Evolutionary conservation across 2,888 invertebrate species (phyloP).

Genomic region (Himalopsyche japonica): DNA sequence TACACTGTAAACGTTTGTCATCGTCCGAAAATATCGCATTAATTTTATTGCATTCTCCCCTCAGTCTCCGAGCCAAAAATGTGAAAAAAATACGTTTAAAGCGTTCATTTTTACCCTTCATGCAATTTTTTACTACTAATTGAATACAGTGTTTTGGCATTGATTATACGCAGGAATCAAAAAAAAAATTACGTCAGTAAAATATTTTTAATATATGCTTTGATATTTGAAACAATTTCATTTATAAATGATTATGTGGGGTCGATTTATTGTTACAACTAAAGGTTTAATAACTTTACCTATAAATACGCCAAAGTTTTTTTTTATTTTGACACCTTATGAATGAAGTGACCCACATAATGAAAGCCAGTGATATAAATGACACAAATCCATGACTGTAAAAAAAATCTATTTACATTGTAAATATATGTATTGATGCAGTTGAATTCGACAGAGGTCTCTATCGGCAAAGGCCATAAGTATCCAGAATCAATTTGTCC

Average conservation of each 20-base stretch:
- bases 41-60: conserved; percentile 22
- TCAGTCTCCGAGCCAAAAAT: background rate
- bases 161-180: no score
- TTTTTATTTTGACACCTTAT: no score
- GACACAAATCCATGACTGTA: background rate
- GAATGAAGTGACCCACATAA: no score
- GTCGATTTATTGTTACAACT: no score
- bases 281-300: no score
- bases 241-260: no score
- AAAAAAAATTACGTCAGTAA: no score
- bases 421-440: background rate
- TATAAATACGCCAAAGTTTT: no score
- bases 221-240: no score
- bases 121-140: background rate
- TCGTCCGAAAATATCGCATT: conserved; percentile 29
- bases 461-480: background rate
- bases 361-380: no score
- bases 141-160: no score
- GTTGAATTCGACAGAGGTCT: background rate
- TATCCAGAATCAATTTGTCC: conserved; percentile 24
- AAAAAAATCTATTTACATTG: background rate
- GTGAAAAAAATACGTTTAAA: background rate
- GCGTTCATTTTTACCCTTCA: background rate
- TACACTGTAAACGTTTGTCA: conserved; percentile 31
- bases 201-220: no score